phyloP scores from a whole-genome alignment of 2,888 invertebrate genomes.

The Baronia brevicornis region DNA sequence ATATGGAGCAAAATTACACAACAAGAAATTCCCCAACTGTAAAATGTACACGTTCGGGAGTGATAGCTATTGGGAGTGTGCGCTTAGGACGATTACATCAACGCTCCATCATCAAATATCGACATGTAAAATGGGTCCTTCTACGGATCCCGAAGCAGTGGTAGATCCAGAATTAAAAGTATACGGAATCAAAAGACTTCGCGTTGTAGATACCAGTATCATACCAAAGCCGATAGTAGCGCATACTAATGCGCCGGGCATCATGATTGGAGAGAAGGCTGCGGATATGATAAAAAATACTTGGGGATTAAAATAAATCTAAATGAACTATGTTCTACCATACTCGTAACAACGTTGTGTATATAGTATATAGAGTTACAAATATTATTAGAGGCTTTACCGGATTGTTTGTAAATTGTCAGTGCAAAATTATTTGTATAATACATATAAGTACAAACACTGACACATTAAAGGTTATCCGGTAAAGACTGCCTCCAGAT shows the following conservation, averaged over 20 bases:
- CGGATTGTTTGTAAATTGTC: too few species aligned
- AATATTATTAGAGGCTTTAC: too few species aligned
- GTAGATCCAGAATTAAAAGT: slow-evolving; percentile 79
- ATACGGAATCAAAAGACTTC: slow-evolving; percentile 74
- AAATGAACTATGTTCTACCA: too few species aligned
- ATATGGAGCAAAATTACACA: slow-evolving; percentile 75
- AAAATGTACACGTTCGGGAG: slow-evolving; percentile 64
- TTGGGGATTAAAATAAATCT: slow-evolving; percentile 45
- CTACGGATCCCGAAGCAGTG: slow-evolving; percentile 72
- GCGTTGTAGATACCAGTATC: slow-evolving; percentile 82
- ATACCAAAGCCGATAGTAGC: slow-evolving; percentile 80
- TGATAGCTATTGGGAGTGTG: slow-evolving; percentile 82
- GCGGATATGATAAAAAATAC: slow-evolving; percentile 76
- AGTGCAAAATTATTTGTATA: too few species aligned
- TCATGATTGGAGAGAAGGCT: slow-evolving; percentile 84
- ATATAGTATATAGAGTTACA: too few species aligned
- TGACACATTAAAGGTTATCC: too few species aligned
- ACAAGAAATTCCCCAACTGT: slow-evolving; percentile 73
- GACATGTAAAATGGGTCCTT: slow-evolving; percentile 82
- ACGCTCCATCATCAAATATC: slow-evolving; percentile 82
- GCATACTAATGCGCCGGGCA: slow-evolving; percentile 80
- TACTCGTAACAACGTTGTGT: too few species aligned
- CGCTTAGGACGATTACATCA: slow-evolving; percentile 72
- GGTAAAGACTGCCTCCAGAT: too few species aligned
- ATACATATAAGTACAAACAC: too few species aligned